Evolutionary conservation across 2,888 invertebrate genomes (phyloP).

Genomic region (Escarpia spicata): DNA sequence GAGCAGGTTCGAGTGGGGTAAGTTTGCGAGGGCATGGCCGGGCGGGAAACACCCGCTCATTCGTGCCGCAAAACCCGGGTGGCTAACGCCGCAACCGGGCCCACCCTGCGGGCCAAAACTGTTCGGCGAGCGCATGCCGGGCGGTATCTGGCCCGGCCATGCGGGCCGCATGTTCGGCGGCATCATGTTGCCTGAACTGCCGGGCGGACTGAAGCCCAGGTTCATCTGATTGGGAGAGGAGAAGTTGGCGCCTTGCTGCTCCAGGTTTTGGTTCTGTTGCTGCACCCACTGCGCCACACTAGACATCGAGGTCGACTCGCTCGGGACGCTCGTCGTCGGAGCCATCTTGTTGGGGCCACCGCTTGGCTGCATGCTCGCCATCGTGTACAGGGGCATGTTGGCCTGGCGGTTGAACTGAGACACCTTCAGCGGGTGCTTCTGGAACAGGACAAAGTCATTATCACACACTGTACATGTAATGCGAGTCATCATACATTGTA

Average conservation of each 20-base stretch:
- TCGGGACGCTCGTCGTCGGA: background rate
- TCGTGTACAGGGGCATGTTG: conserved; percentile 6
- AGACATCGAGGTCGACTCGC: conserved; percentile 47
- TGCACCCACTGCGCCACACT: conserved; percentile 62
- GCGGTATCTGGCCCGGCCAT: background rate
- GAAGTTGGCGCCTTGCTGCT: conserved; percentile 19
- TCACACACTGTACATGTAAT: background rate
- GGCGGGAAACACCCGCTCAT: background rate
- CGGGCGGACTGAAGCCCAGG: conserved; percentile 32
- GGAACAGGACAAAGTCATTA: conserved; percentile 63
- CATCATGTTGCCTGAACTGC: conserved; percentile 10
- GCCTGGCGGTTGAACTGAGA: conserved; percentile 80
- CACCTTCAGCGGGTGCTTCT: conserved; percentile 91
- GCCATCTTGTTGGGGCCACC: conserved; percentile 25
- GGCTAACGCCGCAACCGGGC: background rate
- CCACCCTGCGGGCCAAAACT: conserved; percentile 19
- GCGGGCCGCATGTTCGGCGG: background rate
- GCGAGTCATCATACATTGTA: background rate
- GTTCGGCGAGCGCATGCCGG: background rate
- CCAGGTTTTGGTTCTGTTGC: conserved; percentile 41
- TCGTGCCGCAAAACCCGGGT: background rate
- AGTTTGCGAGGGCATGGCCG: background rate
- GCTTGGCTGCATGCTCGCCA: conserved; percentile 21
- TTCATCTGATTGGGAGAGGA: conserved; percentile 20
- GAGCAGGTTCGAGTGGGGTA: conserved; percentile 48